These are phyloP conservation scores for Puntigrus tetrazona DNA, from an alignment of 2,113 vertebrate species.

Conservation along the genomic window DNA sequence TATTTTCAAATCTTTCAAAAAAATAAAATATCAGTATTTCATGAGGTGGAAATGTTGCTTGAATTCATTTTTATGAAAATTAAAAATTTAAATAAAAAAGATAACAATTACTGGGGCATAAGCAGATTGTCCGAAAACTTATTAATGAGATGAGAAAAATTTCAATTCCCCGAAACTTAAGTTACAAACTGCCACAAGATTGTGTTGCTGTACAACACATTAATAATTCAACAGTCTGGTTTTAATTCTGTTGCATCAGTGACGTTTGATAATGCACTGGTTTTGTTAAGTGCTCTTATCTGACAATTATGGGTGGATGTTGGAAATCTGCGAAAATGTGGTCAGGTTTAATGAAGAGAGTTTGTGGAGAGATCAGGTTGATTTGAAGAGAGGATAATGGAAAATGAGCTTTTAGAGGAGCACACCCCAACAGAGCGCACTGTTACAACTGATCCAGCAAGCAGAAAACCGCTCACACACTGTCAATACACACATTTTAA, in stretches of 20 bases:
- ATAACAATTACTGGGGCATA: neutral
- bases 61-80: neutral
- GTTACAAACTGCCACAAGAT: neutral
- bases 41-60: neutral
- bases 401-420: conserved; percentile 2
- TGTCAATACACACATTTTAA: conserved; percentile 31
- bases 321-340: conserved; percentile 5
- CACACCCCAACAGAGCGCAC: neutral
- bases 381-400: neutral
- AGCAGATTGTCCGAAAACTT: neutral
- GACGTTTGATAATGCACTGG: neutral
- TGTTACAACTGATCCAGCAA: neutral
- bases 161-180: neutral
- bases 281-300: conserved; percentile 30
- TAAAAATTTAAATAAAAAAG: neutral
- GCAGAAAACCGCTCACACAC: neutral
- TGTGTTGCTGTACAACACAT: neutral
- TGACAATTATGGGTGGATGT: neutral
- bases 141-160: neutral
- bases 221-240: conserved; percentile 20
- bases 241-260: conserved; percentile 2
- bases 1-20: neutral
- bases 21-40: neutral
- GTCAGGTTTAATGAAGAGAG: conserved; percentile 2
- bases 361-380: neutral